Conservation (phyloP, 1,140 invertebrate genomes). For the Drosophila carrolli region DNA sequence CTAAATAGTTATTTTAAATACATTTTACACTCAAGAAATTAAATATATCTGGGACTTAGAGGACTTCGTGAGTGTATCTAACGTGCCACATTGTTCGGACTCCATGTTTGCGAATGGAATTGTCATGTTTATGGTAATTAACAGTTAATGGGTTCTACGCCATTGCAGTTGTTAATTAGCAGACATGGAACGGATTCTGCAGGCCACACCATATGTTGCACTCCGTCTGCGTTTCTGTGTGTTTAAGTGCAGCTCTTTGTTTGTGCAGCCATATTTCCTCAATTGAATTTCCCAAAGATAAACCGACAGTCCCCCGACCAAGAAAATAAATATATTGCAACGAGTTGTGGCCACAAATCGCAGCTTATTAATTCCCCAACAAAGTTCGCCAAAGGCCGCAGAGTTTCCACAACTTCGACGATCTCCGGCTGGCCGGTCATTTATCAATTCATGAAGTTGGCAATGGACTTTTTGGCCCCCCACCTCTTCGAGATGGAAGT, state of each 20-base stretch:
- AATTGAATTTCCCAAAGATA: slow-evolving; percentile 63
- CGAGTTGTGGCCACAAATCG: slow-evolving; percentile 61
- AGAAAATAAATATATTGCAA: slow-evolving; percentile 42
- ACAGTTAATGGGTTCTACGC: slow-evolving; percentile 79
- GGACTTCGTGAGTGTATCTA: slow-evolving; percentile 5
- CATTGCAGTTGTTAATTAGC: slow-evolving; percentile 79
- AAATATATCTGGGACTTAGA: background rate
- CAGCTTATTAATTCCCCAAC: slow-evolving; percentile 76
- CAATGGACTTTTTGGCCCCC: slow-evolving; percentile 30
- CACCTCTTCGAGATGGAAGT: slow-evolving; percentile 18
- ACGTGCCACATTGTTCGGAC: background rate
- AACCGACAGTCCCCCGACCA: slow-evolving; percentile 22
- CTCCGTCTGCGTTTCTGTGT: slow-evolving; percentile 8
- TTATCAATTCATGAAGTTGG: slow-evolving; percentile 68
- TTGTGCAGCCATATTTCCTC: slow-evolving; percentile 65
- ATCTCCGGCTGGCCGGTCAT: slow-evolving; percentile 70
- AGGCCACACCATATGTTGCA: slow-evolving; percentile 21
- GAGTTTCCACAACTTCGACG: slow-evolving; percentile 43
- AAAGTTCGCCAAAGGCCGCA: slow-evolving; percentile 67
- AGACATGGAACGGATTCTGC: slow-evolving; percentile 53
- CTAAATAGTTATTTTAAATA: no score
- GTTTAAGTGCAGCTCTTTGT: slow-evolving; percentile 37
- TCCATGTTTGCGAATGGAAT: slow-evolving; percentile 59
- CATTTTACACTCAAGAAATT: background rate
- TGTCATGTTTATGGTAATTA: slow-evolving; percentile 83